These are phyloP conservation scores for Eurypyga helias DNA, from an alignment of 2,113 vertebrate species.

Conservation along the genomic window DNA sequence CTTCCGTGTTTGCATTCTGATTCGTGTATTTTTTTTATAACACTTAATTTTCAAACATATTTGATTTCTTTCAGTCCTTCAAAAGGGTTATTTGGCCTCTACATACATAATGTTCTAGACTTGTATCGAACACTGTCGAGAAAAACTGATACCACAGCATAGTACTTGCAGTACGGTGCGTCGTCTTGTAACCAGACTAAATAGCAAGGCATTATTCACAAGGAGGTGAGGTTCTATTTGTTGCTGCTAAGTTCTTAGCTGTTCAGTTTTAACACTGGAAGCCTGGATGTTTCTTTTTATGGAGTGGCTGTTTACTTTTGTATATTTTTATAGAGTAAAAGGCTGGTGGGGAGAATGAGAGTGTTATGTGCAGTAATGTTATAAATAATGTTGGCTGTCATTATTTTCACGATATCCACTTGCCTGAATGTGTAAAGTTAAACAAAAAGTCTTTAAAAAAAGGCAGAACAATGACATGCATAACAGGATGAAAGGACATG, in stretches of 20 bases:
- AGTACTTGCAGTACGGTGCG: background rate
- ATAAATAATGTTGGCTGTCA: background rate
- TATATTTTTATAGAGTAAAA: conserved; percentile 54
- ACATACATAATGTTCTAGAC: background rate
- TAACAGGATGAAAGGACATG: background rate
- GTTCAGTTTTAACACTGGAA: conserved; percentile 28
- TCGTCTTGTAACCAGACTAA: background rate
- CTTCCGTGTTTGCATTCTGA: background rate
- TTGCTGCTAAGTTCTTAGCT: conserved; percentile 24
- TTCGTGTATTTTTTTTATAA: background rate
- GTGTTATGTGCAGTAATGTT: conserved; percentile 49
- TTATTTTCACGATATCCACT: conserved; percentile 38
- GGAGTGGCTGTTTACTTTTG: conserved; percentile 39
- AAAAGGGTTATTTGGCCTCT: background rate
- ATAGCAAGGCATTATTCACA: conserved; percentile 9
- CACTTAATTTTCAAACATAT: background rate
- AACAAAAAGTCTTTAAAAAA: background rate
- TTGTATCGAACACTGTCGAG: background rate
- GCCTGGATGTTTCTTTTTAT: conserved; percentile 34
- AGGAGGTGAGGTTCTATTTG: background rate
- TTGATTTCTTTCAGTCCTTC: background rate
- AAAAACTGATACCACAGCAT: background rate
- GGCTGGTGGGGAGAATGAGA: conserved; percentile 44
- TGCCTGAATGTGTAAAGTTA: background rate
- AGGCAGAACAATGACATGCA: background rate